Evolutionary conservation across 2,888 invertebrate species (phyloP), one percentile per base, ranked within the genome.

Genomic region (Caenorhabditis auriculariae): DNA sequence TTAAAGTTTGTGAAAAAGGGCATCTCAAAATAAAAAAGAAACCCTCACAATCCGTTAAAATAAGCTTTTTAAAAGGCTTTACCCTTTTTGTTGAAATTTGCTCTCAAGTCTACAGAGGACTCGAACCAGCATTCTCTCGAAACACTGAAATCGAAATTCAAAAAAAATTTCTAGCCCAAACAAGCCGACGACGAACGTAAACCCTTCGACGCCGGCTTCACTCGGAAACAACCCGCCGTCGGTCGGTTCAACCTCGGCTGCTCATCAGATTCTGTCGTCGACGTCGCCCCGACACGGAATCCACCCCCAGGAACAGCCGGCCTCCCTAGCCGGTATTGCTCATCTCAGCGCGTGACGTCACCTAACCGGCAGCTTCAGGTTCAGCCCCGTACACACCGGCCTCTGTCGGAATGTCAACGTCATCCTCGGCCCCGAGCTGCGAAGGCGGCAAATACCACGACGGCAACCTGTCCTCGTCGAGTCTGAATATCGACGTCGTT

Each of bases 351-450:
- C n/a, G n/a, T n/a, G 29, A 52, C 38, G 41, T 47, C 39, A 27
- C 41, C 57, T 27, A 39, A 17, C 6, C 29, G 12, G 41, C 47
- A 21, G 28, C 46, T 15, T 51, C 56, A 0, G 62, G 62, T 39
- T 51, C 51, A 6, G 62, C 62, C 12, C 62, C 62, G 2, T 62
- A 62, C 43, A 62, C 62, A 12, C 62, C 62, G 2, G 51, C 43
- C 17, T 57, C 57, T n/a, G 57, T 62, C 29, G 39, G 32, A 12
- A 26, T 38, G 17, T 24, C 9, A 7, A 32, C 35, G n/a, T 12
- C 35, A 7, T 32, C 35, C n/a, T 32, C 35, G n/a, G 9, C n/a
- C 35, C 9, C 9, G n/a, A 32, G n/a, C 35, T n/a, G n/a, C 9
- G n/a, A 32, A 7, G 35, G n/a, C 35, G n/a, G n/a, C 9, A 32